Evolutionary conservation across 1,140 invertebrate genomes (phyloP), one percentile per base, ranked within the genome.

Genomic region (Hycleus cichorii): DNA sequence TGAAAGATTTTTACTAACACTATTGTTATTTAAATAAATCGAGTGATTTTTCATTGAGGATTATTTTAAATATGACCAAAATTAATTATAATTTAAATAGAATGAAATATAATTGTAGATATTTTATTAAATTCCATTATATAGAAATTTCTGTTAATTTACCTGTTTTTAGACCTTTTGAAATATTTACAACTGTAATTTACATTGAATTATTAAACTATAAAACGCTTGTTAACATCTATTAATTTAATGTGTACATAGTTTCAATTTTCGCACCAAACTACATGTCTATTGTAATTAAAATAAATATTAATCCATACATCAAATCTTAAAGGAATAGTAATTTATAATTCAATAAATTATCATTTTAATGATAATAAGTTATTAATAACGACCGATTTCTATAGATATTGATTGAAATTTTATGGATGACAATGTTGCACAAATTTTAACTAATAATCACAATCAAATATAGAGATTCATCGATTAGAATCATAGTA

Each of bases 151-250:
- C 44, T 45, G 45, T 46, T 53, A 45, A 52, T 52, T 42, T 53
- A 53, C 51, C 51, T 53, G 51, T 53, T 52, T 53, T 32, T 32
- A 53, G 43, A 11, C 43, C 51, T 45, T 46, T 46, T 53, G 51
- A 53, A 53, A 53, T 53, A 53, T 53, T 53, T 53, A 53, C 51
- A 32, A 43, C 51, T 46, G 51, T 38, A 53, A 53, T 53, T 53
- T 53, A 32, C 51, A 45, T 38, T 53, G 51, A 53, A 53, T 53
- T 53, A 53, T 53, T 53, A 53, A 53, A 53, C 51, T 45, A 53
- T 53, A 53, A 53, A 53, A 53, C 51, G 51, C 51, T 53, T 53
- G 51, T 53, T 53, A 53, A 53, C 51, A 53, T 53, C 51, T 53
- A 53, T 46, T 45, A 53, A 53, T 53, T 46, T 53, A 53, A 45